Conservation (phyloP, 2,888 invertebrate species). For the Heteromurus nitidus region DNA sequence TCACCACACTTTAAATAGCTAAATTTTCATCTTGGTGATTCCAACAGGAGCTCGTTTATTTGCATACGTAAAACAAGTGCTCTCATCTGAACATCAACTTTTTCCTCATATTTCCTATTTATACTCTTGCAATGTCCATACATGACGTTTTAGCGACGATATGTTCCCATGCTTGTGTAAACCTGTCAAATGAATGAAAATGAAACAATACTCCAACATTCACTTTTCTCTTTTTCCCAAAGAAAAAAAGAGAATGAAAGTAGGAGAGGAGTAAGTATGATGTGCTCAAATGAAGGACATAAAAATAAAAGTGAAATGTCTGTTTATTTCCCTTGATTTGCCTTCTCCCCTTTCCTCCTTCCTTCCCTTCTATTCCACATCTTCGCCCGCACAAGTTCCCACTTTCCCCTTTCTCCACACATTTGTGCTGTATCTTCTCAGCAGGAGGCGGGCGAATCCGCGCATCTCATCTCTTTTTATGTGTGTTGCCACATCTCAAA, state of each 20-base stretch:
- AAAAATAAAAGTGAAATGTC: slow-evolving; percentile 48
- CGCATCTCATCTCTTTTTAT: not conserved
- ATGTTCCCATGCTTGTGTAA: not conserved
- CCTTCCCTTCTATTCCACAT: slow-evolving; percentile 43
- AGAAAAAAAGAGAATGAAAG: not conserved
- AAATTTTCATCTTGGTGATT: no score
- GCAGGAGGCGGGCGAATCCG: not conserved
- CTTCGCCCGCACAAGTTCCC: not conserved
- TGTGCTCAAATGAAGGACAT: no score
- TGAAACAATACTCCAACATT: not conserved
- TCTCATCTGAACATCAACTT: no score
- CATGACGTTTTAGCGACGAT: not conserved
- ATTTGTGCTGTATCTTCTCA: not conserved
- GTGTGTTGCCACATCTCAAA: not conserved
- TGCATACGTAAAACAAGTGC: no score
- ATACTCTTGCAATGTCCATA: not conserved
- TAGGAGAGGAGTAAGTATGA: no score
- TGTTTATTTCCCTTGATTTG: slow-evolving; percentile 59
- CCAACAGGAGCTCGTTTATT: no score
- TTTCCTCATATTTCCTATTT: no score
- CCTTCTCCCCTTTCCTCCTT: slow-evolving; percentile 37
- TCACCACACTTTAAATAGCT: no score
- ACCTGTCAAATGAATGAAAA: not conserved
- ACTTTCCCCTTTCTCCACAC: not conserved
- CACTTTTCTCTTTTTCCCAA: not conserved